These are phyloP conservation scores for Baronia brevicornis DNA, from an alignment of 2,888 invertebrate species.

Conservation along the genomic window DNA sequence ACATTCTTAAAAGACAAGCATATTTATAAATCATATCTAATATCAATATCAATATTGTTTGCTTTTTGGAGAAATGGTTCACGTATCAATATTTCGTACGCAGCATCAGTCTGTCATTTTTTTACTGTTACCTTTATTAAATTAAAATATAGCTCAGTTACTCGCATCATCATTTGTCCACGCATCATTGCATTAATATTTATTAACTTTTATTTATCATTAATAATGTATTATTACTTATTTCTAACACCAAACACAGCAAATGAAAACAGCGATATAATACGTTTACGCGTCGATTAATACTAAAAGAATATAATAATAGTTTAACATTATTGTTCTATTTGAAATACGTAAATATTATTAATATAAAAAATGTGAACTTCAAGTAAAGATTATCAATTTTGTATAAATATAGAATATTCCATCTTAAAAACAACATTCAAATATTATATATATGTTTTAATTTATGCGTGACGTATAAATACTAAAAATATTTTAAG, in stretches of 20 bases:
- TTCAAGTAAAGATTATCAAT: constrained; percentile 26
- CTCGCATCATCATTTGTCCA: too few relatives aligned
- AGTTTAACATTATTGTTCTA: constrained; percentile 21
- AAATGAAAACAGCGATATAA: constrained; percentile 49
- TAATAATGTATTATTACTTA: constrained; percentile 28
- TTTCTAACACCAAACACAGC: constrained; percentile 66
- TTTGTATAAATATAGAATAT: constrained; percentile 42
- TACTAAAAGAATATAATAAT: constrained; percentile 23
- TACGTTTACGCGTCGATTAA: constrained; percentile 46
- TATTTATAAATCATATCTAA: too few relatives aligned
- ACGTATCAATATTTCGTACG: too few relatives aligned
- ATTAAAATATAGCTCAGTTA: too few relatives aligned
- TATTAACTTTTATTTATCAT: constrained; percentile 7
- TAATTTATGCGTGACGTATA: not conserved
- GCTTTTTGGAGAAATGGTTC: too few relatives aligned
- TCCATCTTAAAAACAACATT: constrained; percentile 30
- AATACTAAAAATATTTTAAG: too few relatives aligned
- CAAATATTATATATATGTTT: constrained; percentile 1
- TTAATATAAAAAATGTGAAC: constrained; percentile 30
- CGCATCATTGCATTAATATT: constrained; percentile 12
- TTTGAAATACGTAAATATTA: constrained; percentile 15
- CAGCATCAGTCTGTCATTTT: too few relatives aligned
- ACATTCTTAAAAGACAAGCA: too few relatives aligned
- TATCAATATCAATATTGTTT: too few relatives aligned
- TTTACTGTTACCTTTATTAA: too few relatives aligned